Conservation (phyloP, 2,113 vertebrate genomes). For the Nibea coibor region DNA sequence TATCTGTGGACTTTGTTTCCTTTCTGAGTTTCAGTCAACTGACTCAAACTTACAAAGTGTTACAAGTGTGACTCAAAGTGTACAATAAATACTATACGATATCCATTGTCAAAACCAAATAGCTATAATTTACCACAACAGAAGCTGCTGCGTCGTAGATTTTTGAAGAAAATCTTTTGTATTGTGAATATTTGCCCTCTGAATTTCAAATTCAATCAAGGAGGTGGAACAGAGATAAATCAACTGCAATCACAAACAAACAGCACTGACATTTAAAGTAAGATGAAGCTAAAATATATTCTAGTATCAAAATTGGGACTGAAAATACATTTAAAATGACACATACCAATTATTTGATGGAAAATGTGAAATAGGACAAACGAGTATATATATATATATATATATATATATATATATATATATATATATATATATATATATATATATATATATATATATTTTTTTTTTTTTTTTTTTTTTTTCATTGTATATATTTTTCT, state of each 20-base stretch:
- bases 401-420: too few relatives aligned
- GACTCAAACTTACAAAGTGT: slow-evolving; percentile 15
- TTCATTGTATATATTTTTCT: too few relatives aligned
- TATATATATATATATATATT: too few relatives aligned
- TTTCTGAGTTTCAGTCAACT: slow-evolving; percentile 41
- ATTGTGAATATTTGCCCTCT: not conserved
- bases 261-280: slow-evolving; percentile 27
- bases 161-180: slow-evolving; percentile 1
- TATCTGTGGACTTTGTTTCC: slow-evolving; percentile 38
- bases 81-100: slow-evolving; percentile 8
- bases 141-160: not conserved
- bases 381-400: not conserved
- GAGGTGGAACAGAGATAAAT: slow-evolving; percentile 18
- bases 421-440: too few relatives aligned
- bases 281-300: not conserved
- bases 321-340: not conserved
- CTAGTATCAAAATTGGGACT: not conserved
- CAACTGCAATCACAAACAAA: slow-evolving; percentile 35
- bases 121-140: slow-evolving; percentile 40
- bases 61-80: not conserved
- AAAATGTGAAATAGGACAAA: not conserved
- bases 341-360: not conserved
- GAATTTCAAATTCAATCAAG: slow-evolving; percentile 34
- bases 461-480: too few relatives aligned
- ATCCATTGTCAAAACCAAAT: slow-evolving; percentile 45